These are phyloP conservation scores for Drosophila koepferae DNA, from an alignment of 2,888 invertebrate species.

Conservation along the genomic window DNA sequence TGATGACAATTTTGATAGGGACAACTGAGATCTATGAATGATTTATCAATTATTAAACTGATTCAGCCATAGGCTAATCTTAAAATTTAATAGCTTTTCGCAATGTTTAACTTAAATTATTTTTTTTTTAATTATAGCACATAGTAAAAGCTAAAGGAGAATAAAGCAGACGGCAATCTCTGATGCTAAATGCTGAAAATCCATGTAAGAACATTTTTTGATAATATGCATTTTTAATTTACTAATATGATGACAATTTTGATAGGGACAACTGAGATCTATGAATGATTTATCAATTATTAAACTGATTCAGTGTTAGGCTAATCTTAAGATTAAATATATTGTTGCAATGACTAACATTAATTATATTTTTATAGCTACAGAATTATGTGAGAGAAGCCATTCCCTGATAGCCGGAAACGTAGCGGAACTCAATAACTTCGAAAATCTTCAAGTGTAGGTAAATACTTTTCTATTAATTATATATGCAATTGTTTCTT, in stretches of 20 bases:
- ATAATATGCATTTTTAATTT: no score
- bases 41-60: constrained; percentile 43
- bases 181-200: not conserved
- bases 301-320: not conserved
- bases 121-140: no score
- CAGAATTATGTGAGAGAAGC: not conserved
- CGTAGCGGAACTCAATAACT: no score
- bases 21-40: constrained; percentile 57
- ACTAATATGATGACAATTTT: constrained; percentile 43
- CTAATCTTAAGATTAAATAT: not conserved
- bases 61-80: not conserved
- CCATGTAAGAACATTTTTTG: not conserved
- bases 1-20: constrained; percentile 61
- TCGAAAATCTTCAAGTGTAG: no score
- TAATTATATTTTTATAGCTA: not conserved
- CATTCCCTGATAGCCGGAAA: no score
- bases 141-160: no score
- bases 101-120: not conserved
- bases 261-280: constrained; percentile 63
- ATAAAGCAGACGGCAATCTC: not conserved
- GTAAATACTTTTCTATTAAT: no score
- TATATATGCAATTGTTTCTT: no score
- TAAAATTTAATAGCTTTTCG: not conserved
- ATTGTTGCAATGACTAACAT: not conserved
- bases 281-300: constrained; percentile 54